Evolutionary conservation across 1,140 invertebrate genomes (phyloP).

Genomic region (Lordiphosa collinella): DNA sequence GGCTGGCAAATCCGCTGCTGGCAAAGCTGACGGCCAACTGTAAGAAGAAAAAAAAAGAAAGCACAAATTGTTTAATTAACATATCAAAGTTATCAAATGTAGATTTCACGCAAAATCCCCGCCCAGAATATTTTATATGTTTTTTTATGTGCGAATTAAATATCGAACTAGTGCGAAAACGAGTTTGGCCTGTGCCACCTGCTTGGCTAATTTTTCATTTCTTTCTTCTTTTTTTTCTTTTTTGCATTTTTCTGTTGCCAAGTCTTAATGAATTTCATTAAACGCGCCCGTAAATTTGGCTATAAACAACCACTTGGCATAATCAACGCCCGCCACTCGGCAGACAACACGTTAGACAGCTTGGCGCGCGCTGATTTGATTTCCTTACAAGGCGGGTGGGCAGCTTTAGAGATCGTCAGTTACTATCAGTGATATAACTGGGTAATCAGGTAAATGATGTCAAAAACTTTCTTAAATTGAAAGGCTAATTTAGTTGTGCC

Average conservation of each 20-base stretch:
- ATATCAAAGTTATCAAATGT: conserved; percentile 21
- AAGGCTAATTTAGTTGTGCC: no score
- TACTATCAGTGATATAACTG: conserved; percentile 19
- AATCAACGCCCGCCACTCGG: conserved; percentile 19
- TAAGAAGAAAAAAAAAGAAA: conserved; percentile 24
- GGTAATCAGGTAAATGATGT: no score
- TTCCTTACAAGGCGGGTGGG: conserved; percentile 25
- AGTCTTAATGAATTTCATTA: conserved; percentile 34
- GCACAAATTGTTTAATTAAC: conserved; percentile 26
- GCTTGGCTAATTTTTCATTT: conserved; percentile 4
- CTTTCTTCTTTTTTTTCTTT: neutral
- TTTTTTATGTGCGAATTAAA: neutral
- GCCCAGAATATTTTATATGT: neutral
- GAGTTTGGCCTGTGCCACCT: conserved; percentile 21
- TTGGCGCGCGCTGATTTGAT: conserved; percentile 28
- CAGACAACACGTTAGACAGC: conserved; percentile 40
- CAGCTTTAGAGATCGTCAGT: neutral
- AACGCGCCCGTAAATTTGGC: conserved; percentile 29
- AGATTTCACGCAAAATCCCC: conserved; percentile 14
- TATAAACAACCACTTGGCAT: conserved; percentile 22
- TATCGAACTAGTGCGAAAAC: conserved; percentile 23
- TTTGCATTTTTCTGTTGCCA: conserved; percentile 1
- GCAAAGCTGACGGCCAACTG: conserved; percentile 41
- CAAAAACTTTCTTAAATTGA: no score
- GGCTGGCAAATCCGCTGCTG: conserved; percentile 46